phyloP scores from a whole-genome alignment of 2,113 vertebrate species.

The Nansenia antarctica region DNA sequence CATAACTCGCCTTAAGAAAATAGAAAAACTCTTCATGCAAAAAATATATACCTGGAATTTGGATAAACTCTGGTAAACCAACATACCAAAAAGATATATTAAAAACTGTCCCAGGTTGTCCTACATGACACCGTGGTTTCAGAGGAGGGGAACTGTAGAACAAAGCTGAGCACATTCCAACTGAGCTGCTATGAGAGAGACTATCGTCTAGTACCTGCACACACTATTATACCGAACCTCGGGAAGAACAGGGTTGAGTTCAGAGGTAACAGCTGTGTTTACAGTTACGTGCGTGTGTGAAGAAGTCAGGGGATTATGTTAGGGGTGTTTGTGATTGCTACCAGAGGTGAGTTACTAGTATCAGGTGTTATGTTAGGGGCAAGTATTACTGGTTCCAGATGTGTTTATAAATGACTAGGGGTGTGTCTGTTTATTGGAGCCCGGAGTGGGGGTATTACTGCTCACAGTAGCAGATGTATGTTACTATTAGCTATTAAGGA shows the following conservation, averaged over 20 bases:
- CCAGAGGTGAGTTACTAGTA: too few relatives aligned
- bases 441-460: too few relatives aligned
- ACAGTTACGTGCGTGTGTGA: background rate
- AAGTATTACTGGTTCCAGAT: too few relatives aligned
- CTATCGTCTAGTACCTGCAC: background rate
- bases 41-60: slow-evolving; percentile 73
- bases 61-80: slow-evolving; percentile 69
- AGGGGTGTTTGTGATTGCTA: too few relatives aligned
- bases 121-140: slow-evolving; percentile 43
- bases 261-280: background rate
- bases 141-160: slow-evolving; percentile 45
- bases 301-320: too few relatives aligned
- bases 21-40: slow-evolving; percentile 77
- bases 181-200: background rate
- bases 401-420: too few relatives aligned
- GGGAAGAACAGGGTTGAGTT: background rate
- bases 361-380: too few relatives aligned
- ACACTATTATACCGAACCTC: too few relatives aligned
- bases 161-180: slow-evolving; percentile 34
- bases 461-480: background rate
- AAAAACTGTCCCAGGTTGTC: slow-evolving; percentile 60
- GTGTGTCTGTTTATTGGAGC: too few relatives aligned
- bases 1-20: slow-evolving; percentile 66
- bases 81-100: slow-evolving; percentile 80
- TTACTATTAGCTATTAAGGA: background rate